Evolutionary conservation across 2,888 invertebrate species (phyloP).

Genomic region (Polydesmus complanatus): DNA sequence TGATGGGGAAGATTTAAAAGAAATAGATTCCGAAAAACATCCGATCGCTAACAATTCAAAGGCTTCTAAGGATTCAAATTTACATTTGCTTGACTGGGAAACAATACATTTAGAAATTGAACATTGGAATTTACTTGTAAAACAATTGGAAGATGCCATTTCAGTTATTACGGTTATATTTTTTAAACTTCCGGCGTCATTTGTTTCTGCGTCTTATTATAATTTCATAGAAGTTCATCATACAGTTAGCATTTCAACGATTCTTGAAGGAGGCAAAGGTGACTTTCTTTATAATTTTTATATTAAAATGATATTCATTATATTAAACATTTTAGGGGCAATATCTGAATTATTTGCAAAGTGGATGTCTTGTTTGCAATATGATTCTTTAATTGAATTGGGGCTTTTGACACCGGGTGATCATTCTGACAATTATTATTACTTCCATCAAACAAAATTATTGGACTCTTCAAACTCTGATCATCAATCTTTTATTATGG

Average conservation of each 20-base stretch:
- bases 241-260: constrained; percentile 14
- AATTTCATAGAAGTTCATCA: not conserved
- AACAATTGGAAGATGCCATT: constrained; percentile 77
- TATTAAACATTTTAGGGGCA: constrained; percentile 47
- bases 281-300: constrained; percentile 4
- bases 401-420: constrained; percentile 42
- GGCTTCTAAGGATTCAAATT: not conserved
- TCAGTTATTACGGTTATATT: constrained; percentile 54
- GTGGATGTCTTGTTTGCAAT: constrained; percentile 5
- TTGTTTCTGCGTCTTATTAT: not conserved
- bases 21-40: not conserved
- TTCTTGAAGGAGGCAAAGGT: constrained; percentile 36
- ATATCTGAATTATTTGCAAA: constrained; percentile 72
- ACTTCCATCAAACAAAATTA: no score
- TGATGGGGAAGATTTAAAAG: no score
- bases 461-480: no score
- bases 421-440: not conserved
- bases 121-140: constrained; percentile 71
- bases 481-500: no score
- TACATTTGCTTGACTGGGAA: constrained; percentile 52
- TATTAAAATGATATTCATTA: no score
- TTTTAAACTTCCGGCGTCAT: constrained; percentile 13
- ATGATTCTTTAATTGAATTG: constrained; percentile 63
- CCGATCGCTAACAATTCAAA: not conserved
- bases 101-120: constrained; percentile 71